These are phyloP conservation scores for Trichonephila clavata DNA, from an alignment of 1,140 invertebrate species.

Conservation along the genomic window DNA sequence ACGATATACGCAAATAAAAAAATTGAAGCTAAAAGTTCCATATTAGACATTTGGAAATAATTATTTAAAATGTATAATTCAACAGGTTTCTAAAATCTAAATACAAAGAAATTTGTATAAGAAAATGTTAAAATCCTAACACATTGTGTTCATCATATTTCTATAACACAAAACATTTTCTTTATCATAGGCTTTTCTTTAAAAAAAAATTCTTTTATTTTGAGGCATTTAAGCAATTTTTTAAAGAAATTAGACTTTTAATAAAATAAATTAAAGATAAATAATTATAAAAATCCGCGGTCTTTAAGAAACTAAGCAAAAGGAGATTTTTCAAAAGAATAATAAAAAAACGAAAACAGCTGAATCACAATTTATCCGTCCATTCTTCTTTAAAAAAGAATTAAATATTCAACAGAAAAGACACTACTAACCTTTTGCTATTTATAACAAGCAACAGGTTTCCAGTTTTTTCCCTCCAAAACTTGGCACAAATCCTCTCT, in stretches of 20 bases:
- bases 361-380: background rate
- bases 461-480: conserved; percentile 30
- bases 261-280: background rate
- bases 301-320: background rate
- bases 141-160: no score
- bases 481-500: conserved; percentile 50
- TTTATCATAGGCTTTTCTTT: background rate
- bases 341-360: background rate
- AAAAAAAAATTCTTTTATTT: background rate
- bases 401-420: conserved; percentile 21
- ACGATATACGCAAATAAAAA: no score
- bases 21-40: no score
- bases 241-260: background rate
- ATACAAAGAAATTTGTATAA: no score
- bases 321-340: background rate
- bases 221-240: background rate
- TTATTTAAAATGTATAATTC: no score
- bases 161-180: no score
- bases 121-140: no score
- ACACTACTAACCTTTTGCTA: conserved; percentile 52
- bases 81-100: no score
- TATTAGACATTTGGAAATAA: no score
- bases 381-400: background rate
- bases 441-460: conserved; percentile 54
- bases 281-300: background rate